These are phyloP conservation scores for Deilephila elpenor DNA, from an alignment of 2,888 invertebrate genomes.

Conservation along the genomic window DNA sequence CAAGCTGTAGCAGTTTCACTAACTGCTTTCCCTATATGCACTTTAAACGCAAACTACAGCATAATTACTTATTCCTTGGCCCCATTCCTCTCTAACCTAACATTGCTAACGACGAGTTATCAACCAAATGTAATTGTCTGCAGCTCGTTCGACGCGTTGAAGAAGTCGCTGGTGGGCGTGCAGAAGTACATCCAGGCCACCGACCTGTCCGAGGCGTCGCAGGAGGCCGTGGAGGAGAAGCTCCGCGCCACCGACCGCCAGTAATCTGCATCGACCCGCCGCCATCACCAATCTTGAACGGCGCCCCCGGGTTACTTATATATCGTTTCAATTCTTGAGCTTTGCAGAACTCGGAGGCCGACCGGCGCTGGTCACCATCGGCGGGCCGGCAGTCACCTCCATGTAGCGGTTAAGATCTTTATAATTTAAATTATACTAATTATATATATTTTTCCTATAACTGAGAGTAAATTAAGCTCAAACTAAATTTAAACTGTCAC, in stretches of 20 bases:
- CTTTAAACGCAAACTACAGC: too few species aligned
- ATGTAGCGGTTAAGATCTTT: slow-evolving; percentile 70
- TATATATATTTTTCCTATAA: slow-evolving; percentile 74
- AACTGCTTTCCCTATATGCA: too few species aligned
- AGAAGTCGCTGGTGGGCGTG: slow-evolving; percentile 97
- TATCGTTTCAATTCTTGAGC: slow-evolving; percentile 66
- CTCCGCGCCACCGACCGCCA: slow-evolving; percentile 97
- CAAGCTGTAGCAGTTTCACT: too few species aligned
- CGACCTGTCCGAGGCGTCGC: slow-evolving; percentile 96
- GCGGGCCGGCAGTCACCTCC: slow-evolving; percentile 40
- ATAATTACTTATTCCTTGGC: too few species aligned
- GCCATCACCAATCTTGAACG: slow-evolving; percentile 48
- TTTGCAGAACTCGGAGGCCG: slow-evolving; percentile 47
- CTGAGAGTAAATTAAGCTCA: slow-evolving; percentile 83
- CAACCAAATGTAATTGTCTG: too few species aligned
- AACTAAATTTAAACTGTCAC: slow-evolving; percentile 65
- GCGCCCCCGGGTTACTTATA: slow-evolving; percentile 43
- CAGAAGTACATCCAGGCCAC: slow-evolving; percentile 99
- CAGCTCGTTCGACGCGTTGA: slow-evolving; percentile 99
- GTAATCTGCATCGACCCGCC: slow-evolving; percentile 79
- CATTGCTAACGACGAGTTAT: too few species aligned
- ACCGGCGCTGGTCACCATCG: slow-evolving; percentile 14
- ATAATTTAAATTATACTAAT: slow-evolving; percentile 84
- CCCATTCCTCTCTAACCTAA: too few species aligned
- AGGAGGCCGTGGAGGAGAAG: slow-evolving; percentile 97